A percentile compares a stretch with the other conserved stretches of the same genome.
These are phyloP conservation scores for Andricus quercusramuli DNA, from an alignment of 2,888 invertebrate species.

Conservation along the genomic window DNA sequence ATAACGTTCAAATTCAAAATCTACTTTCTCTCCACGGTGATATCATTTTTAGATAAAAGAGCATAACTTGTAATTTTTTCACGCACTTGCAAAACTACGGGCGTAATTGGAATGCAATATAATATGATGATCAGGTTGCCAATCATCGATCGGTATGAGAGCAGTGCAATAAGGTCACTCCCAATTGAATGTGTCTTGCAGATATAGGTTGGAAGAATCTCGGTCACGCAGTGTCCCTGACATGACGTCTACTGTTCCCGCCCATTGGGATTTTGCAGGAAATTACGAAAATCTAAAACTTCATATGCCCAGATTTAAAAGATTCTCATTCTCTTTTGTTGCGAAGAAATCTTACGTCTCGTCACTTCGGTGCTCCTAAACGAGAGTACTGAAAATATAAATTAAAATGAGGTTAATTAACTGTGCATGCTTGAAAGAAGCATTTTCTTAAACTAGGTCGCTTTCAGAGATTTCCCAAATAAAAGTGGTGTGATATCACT, in stretches of 20 bases:
- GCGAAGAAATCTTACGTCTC: neutral
- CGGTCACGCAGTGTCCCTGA: slow-evolving; percentile 61
- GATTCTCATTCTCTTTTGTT: neutral
- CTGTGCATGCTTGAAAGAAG: neutral
- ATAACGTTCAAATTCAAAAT: neutral
- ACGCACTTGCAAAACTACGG: slow-evolving; percentile 18
- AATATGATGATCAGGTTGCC: slow-evolving; percentile 49
- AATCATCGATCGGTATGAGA: slow-evolving; percentile 66
- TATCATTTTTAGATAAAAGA: neutral
- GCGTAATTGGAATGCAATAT: slow-evolving; percentile 46
- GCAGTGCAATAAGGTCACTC: slow-evolving; percentile 52
- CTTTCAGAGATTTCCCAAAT: neutral
- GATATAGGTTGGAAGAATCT: slow-evolving; percentile 53
- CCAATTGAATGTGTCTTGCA: slow-evolving; percentile 43
- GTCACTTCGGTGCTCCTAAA: neutral
- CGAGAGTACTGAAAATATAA: neutral
- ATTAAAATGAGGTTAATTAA: neutral
- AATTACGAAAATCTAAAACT: slow-evolving; percentile 17
- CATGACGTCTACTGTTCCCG: slow-evolving; percentile 43
- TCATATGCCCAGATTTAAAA: neutral
- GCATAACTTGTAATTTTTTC: slow-evolving; percentile 10
- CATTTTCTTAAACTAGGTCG: neutral
- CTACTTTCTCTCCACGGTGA: neutral
- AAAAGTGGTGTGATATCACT: neutral
- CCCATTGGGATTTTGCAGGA: slow-evolving; percentile 40